Percentiles rank a stretch among this genome's conserved stretches.
Conservation (phyloP, 2,888 invertebrate genomes). For the Calameuta filiformis region DNA sequence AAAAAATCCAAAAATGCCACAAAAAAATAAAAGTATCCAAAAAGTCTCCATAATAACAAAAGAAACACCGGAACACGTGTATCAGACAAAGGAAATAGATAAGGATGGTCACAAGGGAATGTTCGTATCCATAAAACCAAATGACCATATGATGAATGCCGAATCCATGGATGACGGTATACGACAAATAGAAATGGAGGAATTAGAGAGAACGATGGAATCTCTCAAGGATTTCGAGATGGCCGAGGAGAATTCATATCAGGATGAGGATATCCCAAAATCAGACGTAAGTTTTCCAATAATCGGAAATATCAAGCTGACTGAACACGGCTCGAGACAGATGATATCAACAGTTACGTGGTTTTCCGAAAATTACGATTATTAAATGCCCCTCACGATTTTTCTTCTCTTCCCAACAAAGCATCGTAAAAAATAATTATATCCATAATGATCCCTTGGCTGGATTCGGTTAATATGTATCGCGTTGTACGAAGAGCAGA, state of each 20-base stretch:
- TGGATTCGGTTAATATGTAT: neutral
- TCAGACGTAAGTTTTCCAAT: slow-evolving; percentile 34
- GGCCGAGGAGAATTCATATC: slow-evolving; percentile 20
- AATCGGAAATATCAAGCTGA: slow-evolving; percentile 36
- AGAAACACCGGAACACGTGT: slow-evolving; percentile 46
- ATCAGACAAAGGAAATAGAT: slow-evolving; percentile 41
- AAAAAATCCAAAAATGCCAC: slow-evolving; percentile 4
- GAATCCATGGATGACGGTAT: neutral
- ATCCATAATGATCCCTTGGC: too few species aligned
- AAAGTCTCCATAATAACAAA: slow-evolving; percentile 41
- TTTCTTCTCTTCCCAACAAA: too few species aligned
- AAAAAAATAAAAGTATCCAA: slow-evolving; percentile 35
- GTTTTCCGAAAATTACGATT: slow-evolving; percentile 48
- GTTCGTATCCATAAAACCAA: slow-evolving; percentile 39
- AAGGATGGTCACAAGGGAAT: slow-evolving; percentile 42
- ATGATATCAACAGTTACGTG: slow-evolving; percentile 43
- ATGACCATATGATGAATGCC: slow-evolving; percentile 27
- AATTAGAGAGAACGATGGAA: slow-evolving; percentile 26
- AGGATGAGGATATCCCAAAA: slow-evolving; percentile 17
- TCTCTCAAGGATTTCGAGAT: slow-evolving; percentile 19
- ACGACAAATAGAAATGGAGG: slow-evolving; percentile 24
- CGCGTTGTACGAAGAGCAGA: neutral
- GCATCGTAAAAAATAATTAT: too few species aligned
- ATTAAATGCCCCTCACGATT: slow-evolving; percentile 23
- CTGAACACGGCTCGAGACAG: slow-evolving; percentile 41